Conservation (phyloP, 2,113 vertebrate species). For the Acrocephalus arundinaceus region DNA sequence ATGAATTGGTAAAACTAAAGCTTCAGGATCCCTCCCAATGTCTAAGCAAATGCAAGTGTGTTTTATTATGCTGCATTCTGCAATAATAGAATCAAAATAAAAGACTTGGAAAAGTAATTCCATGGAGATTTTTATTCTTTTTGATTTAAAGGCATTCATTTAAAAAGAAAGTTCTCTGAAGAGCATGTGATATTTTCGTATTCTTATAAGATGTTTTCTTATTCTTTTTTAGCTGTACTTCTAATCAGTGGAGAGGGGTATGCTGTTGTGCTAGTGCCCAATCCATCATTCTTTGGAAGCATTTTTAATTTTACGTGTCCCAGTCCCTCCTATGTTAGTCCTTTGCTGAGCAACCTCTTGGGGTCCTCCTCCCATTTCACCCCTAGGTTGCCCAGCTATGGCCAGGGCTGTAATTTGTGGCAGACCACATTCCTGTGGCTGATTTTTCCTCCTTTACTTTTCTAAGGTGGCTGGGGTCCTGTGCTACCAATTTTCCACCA, state of each 20-base stretch:
- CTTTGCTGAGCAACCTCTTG: background rate
- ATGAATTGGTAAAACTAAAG: background rate
- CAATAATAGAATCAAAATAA: background rate
- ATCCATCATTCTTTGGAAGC: background rate
- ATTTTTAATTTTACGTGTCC: background rate
- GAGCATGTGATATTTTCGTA: background rate
- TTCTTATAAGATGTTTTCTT: background rate
- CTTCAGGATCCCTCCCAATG: background rate
- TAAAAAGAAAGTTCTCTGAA: background rate
- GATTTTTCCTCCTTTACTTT: background rate
- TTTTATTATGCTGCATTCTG: background rate
- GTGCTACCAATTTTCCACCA: background rate
- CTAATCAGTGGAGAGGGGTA: background rate
- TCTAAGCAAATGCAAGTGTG: background rate
- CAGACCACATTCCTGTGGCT: background rate
- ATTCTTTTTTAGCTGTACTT: background rate
- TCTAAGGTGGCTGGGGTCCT: background rate
- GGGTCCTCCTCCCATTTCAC: background rate
- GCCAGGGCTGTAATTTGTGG: background rate
- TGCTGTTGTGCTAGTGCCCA: background rate
- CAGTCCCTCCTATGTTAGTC: background rate
- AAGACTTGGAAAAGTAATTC: background rate
- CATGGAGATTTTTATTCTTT: background rate
- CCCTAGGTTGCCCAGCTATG: background rate
- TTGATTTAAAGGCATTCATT: background rate